phyloP scores from a whole-genome alignment of 2,797 vertebrate genomes.

The Syncerus caffer region DNA sequence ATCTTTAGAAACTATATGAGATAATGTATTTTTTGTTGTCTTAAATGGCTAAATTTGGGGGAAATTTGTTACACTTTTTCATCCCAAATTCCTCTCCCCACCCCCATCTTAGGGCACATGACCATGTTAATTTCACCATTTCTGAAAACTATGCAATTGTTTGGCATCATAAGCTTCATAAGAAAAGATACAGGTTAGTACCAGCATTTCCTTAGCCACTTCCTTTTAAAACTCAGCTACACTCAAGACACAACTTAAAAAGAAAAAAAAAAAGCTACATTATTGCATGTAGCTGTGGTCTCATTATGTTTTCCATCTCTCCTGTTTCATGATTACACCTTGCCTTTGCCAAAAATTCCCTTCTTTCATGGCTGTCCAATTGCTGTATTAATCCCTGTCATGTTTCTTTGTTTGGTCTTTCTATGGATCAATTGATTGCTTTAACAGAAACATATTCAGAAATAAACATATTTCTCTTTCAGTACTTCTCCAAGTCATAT shows the following conservation, averaged over 20 bases:
- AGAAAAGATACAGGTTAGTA: neutral
- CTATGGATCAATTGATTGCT: neutral
- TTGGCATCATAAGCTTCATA: neutral
- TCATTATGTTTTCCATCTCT: neutral
- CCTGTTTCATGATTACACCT: neutral
- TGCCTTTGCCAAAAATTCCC: neutral
- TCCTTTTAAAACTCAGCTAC: constrained; percentile 1
- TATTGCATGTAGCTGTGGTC: neutral
- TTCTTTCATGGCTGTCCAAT: neutral
- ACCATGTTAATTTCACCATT: neutral
- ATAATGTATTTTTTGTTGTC: neutral
- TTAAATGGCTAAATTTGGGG: neutral
- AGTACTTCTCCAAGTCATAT: neutral
- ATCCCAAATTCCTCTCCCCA: neutral
- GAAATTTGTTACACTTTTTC: neutral
- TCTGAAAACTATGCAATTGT: neutral
- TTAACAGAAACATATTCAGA: neutral
- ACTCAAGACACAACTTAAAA: neutral
- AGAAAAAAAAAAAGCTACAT: neutral
- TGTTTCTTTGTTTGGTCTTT: neutral
- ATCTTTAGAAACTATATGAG: neutral
- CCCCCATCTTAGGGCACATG: neutral
- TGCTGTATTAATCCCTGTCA: neutral
- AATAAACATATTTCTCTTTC: neutral
- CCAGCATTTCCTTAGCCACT: neutral